phyloP scores from a whole-genome alignment of 2,113 vertebrate species.

The Gymnobelideus leadbeateri region DNA sequence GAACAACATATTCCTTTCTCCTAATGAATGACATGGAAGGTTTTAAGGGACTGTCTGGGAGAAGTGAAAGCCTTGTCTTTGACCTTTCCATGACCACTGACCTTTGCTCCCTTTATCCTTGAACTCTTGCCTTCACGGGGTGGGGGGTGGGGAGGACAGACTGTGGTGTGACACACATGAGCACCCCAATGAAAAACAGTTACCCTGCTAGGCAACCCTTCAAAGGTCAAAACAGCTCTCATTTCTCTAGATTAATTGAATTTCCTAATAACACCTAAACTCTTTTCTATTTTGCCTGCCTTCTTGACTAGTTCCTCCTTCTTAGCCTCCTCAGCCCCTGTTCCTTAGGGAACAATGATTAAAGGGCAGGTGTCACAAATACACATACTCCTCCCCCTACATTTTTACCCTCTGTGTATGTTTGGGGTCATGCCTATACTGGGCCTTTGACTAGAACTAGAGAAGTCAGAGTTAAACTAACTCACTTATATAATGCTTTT shows the following conservation, averaged over 20 bases:
- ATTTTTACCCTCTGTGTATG: neutral
- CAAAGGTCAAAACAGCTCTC: neutral
- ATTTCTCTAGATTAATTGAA: neutral
- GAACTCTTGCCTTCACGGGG: neutral
- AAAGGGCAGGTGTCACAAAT: neutral
- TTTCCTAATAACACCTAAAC: neutral
- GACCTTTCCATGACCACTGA: constrained; percentile 8
- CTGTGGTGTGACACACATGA: neutral
- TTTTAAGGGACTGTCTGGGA: neutral
- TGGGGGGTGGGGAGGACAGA: too few relatives aligned
- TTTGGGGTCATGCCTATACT: neutral
- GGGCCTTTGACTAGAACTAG: neutral
- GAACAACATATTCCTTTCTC: constrained; percentile 14
- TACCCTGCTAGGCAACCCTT: neutral
- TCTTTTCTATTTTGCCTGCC: neutral
- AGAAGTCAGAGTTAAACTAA: neutral
- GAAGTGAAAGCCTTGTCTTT: constrained; percentile 4
- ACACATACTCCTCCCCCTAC: neutral
- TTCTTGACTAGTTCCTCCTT: neutral
- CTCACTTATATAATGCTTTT: neutral
- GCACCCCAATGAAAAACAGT: constrained; percentile 4
- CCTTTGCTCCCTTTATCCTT: constrained; percentile 12
- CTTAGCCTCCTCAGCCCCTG: neutral
- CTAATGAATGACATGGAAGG: constrained; percentile 5
- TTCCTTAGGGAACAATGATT: neutral